A percentile compares a stretch with the other conserved stretches of the same genome.
These are phyloP conservation scores for Caiman crocodilus DNA, from an alignment of 2,797 vertebrate genomes.

Conservation along the genomic window DNA sequence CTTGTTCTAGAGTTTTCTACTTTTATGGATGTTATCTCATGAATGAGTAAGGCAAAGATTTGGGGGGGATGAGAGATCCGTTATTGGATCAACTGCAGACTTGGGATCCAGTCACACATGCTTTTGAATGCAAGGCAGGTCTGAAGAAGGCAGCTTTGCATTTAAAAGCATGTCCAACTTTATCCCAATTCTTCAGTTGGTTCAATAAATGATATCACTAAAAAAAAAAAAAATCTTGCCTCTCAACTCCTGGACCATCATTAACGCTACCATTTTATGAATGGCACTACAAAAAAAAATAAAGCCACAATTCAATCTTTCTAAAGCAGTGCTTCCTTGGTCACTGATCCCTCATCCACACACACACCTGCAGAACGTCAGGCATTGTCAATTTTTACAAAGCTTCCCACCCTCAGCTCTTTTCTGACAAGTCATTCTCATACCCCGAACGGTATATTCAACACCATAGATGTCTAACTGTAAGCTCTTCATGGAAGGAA, in stretches of 20 bases:
- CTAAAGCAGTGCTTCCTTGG: conserved; percentile 2
- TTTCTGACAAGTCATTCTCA: background rate
- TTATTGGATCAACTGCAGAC: too few species aligned
- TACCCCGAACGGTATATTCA: background rate
- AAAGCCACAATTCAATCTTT: conserved; percentile 8
- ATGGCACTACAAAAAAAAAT: background rate
- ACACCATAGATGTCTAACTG: background rate
- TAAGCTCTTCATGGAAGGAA: background rate
- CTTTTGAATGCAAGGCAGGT: too few species aligned
- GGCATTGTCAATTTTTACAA: background rate
- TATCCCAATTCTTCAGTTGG: too few species aligned
- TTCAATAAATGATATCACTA: too few species aligned
- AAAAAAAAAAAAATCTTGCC: too few species aligned
- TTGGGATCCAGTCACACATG: too few species aligned
- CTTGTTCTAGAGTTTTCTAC: background rate
- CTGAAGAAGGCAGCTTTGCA: too few species aligned
- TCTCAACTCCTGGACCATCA: too few species aligned
- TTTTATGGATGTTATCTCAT: background rate
- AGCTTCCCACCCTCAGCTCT: background rate
- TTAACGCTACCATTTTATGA: too few species aligned
- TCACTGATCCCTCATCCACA: background rate
- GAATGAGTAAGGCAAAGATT: background rate
- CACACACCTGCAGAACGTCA: background rate
- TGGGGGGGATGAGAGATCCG: background rate
- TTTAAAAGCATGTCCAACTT: too few species aligned